phyloP scores from a whole-genome alignment of 2,888 invertebrate genomes.

The Luperina nickerlii region DNA sequence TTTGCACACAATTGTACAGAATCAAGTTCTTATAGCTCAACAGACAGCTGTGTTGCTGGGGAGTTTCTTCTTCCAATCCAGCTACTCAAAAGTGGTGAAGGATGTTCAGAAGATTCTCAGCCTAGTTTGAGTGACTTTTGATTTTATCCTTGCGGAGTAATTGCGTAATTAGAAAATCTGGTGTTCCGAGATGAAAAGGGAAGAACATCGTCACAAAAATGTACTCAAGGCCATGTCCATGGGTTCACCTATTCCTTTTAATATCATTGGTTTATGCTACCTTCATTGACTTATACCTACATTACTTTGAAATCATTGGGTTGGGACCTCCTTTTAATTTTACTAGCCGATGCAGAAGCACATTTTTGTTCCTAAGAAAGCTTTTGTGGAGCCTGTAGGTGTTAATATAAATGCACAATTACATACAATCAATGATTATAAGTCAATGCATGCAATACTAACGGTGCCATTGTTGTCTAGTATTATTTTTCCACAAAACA shows the following conservation, averaged over 20 bases:
- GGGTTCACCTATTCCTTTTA: background rate
- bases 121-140: background rate
- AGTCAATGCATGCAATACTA: conserved; percentile 2
- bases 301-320: too few relatives aligned
- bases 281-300: too few relatives aligned
- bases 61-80: background rate
- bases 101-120: background rate
- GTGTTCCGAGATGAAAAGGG: too few relatives aligned
- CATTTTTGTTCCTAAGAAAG: background rate
- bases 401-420: background rate
- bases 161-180: too few relatives aligned
- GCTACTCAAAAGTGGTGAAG: background rate
- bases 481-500: background rate
- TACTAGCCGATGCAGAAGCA: background rate
- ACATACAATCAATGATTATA: too few relatives aligned
- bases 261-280: background rate
- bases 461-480: background rate
- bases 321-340: background rate
- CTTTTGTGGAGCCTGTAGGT: background rate
- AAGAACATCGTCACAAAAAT: background rate
- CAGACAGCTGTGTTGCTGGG: background rate
- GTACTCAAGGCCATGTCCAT: background rate
- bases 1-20: background rate
- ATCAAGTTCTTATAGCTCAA: background rate
- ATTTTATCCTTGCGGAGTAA: background rate